phyloP scores from a whole-genome alignment of 1,140 invertebrate species.

The Zophobas atratus region DNA sequence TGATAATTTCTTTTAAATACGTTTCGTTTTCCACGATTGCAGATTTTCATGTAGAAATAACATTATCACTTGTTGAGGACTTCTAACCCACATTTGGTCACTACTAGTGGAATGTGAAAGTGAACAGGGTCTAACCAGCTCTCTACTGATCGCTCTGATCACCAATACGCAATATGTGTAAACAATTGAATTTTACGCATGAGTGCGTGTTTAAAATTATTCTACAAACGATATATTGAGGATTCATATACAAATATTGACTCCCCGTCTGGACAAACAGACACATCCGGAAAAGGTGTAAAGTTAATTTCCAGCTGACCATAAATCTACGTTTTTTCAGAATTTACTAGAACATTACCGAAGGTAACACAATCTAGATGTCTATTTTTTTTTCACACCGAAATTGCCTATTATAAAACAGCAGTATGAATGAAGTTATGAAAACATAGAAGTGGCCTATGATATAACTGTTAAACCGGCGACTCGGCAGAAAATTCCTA shows the following conservation, averaged over 20 bases:
- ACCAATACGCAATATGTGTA: constrained; percentile 23
- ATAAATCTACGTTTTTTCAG: no score
- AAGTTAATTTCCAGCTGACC: background rate
- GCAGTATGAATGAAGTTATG: no score
- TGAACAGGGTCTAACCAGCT: constrained; percentile 47
- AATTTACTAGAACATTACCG: no score
- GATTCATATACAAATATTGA: constrained; percentile 10
- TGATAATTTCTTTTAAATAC: background rate
- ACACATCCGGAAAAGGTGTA: constrained; percentile 8
- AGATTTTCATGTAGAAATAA: constrained; percentile 38
- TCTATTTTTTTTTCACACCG: no score
- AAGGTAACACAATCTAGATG: no score
- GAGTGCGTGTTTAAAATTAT: constrained; percentile 8
- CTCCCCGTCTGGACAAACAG: background rate
- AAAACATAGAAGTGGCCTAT: no score
- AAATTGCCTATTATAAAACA: no score
- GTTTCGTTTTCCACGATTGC: constrained; percentile 29
- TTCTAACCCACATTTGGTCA: constrained; percentile 54
- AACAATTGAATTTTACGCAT: constrained; percentile 20
- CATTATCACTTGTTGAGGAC: constrained; percentile 36
- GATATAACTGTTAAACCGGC: no score
- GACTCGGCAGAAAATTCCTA: no score
- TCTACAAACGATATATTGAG: background rate
- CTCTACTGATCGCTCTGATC: constrained; percentile 42
- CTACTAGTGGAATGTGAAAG: constrained; percentile 55